Base-by-base conservation (phyloP, 2,797 vertebrate species). In the Urophycis tenuis region DNA sequence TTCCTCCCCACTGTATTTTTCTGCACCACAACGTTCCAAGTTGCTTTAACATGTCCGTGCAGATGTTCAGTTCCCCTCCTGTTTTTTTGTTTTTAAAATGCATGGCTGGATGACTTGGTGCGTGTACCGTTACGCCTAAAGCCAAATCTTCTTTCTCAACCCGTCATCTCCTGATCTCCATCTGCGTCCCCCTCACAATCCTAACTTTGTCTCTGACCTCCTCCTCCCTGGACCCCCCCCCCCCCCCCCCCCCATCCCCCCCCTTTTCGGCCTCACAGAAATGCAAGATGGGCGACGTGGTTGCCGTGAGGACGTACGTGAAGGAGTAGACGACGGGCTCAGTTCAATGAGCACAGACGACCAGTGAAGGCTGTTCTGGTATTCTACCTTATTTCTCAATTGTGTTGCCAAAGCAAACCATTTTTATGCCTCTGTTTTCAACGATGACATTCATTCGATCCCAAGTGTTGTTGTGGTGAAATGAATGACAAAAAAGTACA, bases 221-320 rank as follows among this genome's bases (percentile, higher is more conserved):
- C 33, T 3, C 33, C 39, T 41, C 39, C 39, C 19, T 53, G 3
- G 45, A 45, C 35, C 9, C 39, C 72, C 12, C n/a, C 29, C 64
- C 10, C 25, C 60, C n/a, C 5, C 4, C 9, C 60, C 60, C 11
- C 60, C n/a, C 64, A 2, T 10, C 14, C 3, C 32, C 25, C n/a
- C 17, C 19, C 10, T 74, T 3, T 30, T 69, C 1, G 72, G 2
- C 0, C 3, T 19, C 75, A 83, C 93, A 99, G 96, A 97, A 95
- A 91, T 98, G 93, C 91, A 87, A 84, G 74, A 95, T 96, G 92
- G 97, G 96, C 81, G 95, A 95, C 0, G 92, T 96, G 85, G 85
- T 95, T 70, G 95, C 95, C 3, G 95, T 96, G 83, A 94, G 96
- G 90, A 92, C 93, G 15, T 99, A 98, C 77, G 92, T 96, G 75